Evolutionary conservation across 2,888 invertebrate genomes (phyloP).

Genomic region (Chymomyza procnemis): DNA sequence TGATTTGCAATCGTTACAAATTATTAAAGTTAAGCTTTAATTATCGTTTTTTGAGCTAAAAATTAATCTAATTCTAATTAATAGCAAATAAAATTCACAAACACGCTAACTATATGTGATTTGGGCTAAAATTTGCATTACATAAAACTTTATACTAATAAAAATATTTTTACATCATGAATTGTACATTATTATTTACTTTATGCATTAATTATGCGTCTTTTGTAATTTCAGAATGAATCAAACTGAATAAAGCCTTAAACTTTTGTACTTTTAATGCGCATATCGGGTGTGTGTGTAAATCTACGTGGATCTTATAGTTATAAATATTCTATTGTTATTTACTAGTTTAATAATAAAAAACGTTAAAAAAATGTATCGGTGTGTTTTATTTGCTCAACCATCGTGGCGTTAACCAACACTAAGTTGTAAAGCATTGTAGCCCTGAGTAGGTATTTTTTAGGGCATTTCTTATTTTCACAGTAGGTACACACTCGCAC

Average conservation of each 20-base stretch:
- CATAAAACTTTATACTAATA: background rate
- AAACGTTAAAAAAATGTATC: background rate
- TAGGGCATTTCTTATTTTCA: background rate
- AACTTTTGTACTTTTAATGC: slow-evolving; percentile 52
- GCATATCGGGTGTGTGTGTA: slow-evolving; percentile 61
- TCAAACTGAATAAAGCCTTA: slow-evolving; percentile 56
- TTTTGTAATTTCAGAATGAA: slow-evolving; percentile 63
- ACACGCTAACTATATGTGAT: background rate
- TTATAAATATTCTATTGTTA: slow-evolving; percentile 52
- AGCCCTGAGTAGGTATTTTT: background rate
- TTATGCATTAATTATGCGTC: background rate
- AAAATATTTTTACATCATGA: background rate
- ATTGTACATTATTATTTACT: background rate
- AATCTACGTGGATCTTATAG: slow-evolving; percentile 53
- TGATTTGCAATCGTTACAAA: slow-evolving; percentile 25
- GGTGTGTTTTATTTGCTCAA: background rate
- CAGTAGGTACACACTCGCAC: background rate
- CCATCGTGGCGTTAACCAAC: background rate
- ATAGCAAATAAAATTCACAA: background rate
- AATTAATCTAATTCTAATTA: background rate
- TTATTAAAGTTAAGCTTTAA: slow-evolving; percentile 19
- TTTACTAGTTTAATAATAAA: slow-evolving; percentile 45
- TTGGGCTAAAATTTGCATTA: background rate
- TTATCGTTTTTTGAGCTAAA: slow-evolving; percentile 5
- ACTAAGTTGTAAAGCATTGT: no score